A percentile compares a stretch with the other conserved stretches of the same genome.
These are phyloP conservation scores for Parasteatoda lunata DNA, from an alignment of 2,888 invertebrate species.

Conservation along the genomic window DNA sequence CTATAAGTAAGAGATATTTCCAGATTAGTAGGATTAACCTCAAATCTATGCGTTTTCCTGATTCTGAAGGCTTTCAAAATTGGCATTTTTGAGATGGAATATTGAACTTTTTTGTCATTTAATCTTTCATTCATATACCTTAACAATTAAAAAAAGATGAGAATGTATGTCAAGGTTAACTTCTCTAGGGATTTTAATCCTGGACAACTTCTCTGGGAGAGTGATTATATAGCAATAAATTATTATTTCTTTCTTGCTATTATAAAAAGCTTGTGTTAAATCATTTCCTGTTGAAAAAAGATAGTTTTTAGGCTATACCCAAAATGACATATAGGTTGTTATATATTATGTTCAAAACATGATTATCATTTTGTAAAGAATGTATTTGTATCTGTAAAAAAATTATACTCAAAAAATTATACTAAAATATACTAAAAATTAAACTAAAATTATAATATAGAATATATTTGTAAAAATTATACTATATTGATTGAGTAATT, in stretches of 20 bases:
- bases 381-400: too few species aligned
- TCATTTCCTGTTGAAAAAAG: not conserved
- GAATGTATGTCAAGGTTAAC: constrained; percentile 38
- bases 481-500: too few species aligned
- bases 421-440: too few species aligned
- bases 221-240: not conserved
- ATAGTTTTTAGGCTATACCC: not conserved
- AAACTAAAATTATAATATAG: too few species aligned
- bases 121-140: not conserved
- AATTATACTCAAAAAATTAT: too few species aligned
- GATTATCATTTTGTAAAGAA: too few species aligned
- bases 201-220: constrained; percentile 7
- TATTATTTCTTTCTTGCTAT: not conserved
- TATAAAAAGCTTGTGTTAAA: not conserved
- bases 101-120: not conserved
- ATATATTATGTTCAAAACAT: not conserved
- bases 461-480: too few species aligned
- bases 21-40: constrained; percentile 30
- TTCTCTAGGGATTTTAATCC: constrained; percentile 37
- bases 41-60: constrained; percentile 37
- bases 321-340: not conserved
- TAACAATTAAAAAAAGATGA: not conserved
- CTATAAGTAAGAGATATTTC: constrained; percentile 8
- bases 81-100: too few species aligned
- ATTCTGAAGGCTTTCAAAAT: constrained; percentile 17